Conservation (phyloP, 2,888 invertebrate genomes). For the Drosophila kokeensis region DNA sequence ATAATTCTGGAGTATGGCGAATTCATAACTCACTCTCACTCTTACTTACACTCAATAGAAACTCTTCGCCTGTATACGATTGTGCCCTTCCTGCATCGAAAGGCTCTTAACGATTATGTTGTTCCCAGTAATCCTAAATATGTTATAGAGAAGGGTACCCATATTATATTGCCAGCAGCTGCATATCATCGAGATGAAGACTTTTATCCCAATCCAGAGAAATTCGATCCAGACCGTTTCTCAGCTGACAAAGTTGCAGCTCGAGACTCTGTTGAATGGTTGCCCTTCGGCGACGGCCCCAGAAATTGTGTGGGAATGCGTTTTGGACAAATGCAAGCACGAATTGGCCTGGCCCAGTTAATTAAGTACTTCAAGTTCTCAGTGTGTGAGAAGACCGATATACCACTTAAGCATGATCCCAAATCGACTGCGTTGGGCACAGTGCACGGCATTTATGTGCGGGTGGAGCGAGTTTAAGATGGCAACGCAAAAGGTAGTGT, state of each 20-base stretch:
- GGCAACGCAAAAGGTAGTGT: too few species aligned
- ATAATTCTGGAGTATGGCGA: neutral
- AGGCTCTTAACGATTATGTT: constrained; percentile 86
- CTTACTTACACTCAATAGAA: constrained; percentile 81
- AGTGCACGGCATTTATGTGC: too few species aligned
- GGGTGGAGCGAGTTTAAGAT: too few species aligned
- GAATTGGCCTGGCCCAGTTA: too few species aligned
- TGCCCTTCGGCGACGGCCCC: constrained; percentile 84
- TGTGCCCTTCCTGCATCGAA: constrained; percentile 86
- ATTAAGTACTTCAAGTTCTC: too few species aligned
- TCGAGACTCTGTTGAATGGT: constrained; percentile 84
- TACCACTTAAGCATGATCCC: too few species aligned
- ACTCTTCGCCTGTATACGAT: constrained; percentile 87
- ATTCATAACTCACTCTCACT: neutral
- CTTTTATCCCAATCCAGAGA: constrained; percentile 86
- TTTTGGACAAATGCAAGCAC: constrained; percentile 81
- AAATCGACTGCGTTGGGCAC: too few species aligned
- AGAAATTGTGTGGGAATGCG: constrained; percentile 83
- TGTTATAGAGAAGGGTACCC: constrained; percentile 85
- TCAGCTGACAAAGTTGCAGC: constrained; percentile 86
- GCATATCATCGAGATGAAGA: constrained; percentile 87
- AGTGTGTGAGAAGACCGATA: too few species aligned
- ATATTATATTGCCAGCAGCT: constrained; percentile 76
- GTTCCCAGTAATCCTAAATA: constrained; percentile 86
- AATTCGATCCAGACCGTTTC: constrained; percentile 88